Conservation (phyloP, 2,888 invertebrate species). For the Junonia oenone region DNA sequence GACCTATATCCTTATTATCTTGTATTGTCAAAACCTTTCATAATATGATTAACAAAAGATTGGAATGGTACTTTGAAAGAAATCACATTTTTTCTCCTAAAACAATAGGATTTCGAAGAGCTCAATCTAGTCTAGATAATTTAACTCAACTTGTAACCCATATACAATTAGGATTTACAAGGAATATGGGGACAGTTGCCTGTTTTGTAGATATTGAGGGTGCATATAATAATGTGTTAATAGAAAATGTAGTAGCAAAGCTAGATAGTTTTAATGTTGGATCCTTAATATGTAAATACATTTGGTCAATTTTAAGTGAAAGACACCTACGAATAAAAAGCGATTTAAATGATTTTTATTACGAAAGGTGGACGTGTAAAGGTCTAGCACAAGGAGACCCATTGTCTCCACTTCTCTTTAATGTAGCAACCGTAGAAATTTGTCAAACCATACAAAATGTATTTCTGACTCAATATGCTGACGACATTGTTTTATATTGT, state of each 20-base stretch:
- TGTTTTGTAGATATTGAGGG: slow-evolving; percentile 1
- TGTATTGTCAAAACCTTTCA: slow-evolving; percentile 4
- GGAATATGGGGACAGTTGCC: too few species aligned
- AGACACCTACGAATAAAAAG: slow-evolving; percentile 3
- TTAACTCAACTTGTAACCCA: background rate
- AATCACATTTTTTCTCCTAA: slow-evolving; percentile 7
- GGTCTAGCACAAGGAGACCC: slow-evolving; percentile 22
- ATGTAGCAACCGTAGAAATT: slow-evolving; percentile 13
- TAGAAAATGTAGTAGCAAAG: background rate
- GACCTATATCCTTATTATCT: slow-evolving; percentile 8
- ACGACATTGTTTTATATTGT: slow-evolving; percentile 1
- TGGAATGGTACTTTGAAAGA: slow-evolving; percentile 5
- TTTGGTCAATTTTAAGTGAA: slow-evolving; percentile 10
- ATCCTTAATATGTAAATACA: slow-evolving; percentile 6
- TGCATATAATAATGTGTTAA: slow-evolving; percentile 12
- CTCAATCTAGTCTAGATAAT: slow-evolving; percentile 5
- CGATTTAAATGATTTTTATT: background rate
- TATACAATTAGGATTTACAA: too few species aligned
- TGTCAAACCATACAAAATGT: slow-evolving; percentile 4
- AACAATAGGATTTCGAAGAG: slow-evolving; percentile 6
- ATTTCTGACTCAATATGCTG: slow-evolving; percentile 5
- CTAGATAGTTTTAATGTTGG: background rate
- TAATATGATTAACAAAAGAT: slow-evolving; percentile 2
- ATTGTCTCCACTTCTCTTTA: slow-evolving; percentile 22
- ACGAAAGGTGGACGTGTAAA: slow-evolving; percentile 9